Evolutionary conservation across 2,113 vertebrate genomes (phyloP), one percentile per base, ranked within the genome.

Genomic region (Panthera uncia): DNA sequence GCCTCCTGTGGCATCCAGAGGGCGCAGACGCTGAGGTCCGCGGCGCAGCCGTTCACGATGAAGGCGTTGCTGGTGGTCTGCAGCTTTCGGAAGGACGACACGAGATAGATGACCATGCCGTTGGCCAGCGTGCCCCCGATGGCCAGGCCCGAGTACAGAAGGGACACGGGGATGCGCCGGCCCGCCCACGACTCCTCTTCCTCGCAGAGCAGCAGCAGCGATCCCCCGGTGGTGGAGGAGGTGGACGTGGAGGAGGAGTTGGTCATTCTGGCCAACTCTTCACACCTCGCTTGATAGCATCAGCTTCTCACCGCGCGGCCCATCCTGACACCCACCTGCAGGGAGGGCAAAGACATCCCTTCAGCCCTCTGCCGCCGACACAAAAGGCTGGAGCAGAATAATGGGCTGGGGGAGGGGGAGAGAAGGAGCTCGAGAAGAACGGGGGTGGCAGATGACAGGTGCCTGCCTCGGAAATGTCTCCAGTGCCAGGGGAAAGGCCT

Each of bases 1-100:
- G 99, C 99, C 98, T 99, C 99, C 97, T 99, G 99, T 31, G 99
- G 99, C 99, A 99, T 99, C 99, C 99, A 99, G 95, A 99, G 98
- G 38, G 99, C 99, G 9, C 99, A 99, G 81, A 99, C 99, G 50
- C 99, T 98, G 19, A 99, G 98, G 98, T 99, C 99, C 0, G 99
- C 99, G 1, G 99, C 98, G 2, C 99, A 99, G 73, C 99, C 99
- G 68, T 99, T 99, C 65, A 99, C 99, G 0, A 99, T 99, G 98
- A 99, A 99, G 71, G 99, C 99, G 87, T 99, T 99, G 96, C 99
- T 99, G 92, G 99, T 99, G 5, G 99, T 99, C 97, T 99, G 99
- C 93, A 99, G 99, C 98, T 99, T 99, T 71, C 99, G 99, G 98
- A 99, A 99, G 96, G 99, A 99, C 68, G 99, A 99, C 74, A 99